Evolutionary conservation across 2,113 vertebrate genomes (phyloP).

Genomic region (Podarcis cretensis): DNA sequence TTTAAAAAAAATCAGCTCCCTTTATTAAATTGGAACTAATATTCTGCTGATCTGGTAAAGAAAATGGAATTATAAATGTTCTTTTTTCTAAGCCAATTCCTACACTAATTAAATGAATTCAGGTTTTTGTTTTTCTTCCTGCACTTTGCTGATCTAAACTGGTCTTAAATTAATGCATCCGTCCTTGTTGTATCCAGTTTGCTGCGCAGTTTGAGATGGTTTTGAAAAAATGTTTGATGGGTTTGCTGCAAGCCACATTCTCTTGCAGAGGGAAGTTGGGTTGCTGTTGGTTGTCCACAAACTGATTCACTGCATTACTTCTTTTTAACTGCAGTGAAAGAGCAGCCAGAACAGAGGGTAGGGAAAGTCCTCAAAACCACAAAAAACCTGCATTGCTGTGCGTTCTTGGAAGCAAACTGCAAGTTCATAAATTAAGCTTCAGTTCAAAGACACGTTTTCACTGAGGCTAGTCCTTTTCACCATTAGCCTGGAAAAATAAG

Average conservation of each 20-base stretch:
- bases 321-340: constrained; percentile 7
- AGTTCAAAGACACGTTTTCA: not conserved
- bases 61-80: constrained; percentile 38
- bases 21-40: constrained; percentile 22
- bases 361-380: constrained; percentile 16
- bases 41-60: constrained; percentile 16
- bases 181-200: constrained; percentile 8
- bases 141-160: constrained; percentile 10
- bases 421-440: constrained; percentile 26
- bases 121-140: constrained; percentile 15
- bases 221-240: not conserved
- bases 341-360: not conserved
- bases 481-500: not conserved
- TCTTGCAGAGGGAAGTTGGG: not conserved
- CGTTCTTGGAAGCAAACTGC: constrained; percentile 48
- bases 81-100: constrained; percentile 43
- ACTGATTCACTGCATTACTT: not conserved
- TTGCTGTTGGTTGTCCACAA: not conserved
- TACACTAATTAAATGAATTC: constrained; percentile 37
- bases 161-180: constrained; percentile 33
- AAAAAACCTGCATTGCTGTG: constrained; percentile 25
- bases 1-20: not conserved
- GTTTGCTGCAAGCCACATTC: constrained; percentile 11
- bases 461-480: not conserved
- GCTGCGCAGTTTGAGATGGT: constrained; percentile 25